Evolutionary conservation across 2,888 invertebrate species (phyloP).

Genomic region (Lamellibrachia columna): DNA sequence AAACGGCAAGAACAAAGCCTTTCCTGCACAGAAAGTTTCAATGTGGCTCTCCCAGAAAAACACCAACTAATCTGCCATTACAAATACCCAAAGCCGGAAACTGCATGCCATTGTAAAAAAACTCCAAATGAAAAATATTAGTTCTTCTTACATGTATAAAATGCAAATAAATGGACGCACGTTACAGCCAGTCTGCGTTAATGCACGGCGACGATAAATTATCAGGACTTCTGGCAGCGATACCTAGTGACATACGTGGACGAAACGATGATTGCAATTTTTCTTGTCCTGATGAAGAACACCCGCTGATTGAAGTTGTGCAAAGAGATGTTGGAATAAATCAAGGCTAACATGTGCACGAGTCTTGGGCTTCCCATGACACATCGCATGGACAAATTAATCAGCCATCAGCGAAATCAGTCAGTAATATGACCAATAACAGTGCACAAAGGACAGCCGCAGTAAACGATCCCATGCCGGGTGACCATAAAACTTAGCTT

Average conservation of each 20-base stretch:
- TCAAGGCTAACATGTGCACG: neutral
- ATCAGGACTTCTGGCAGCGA: neutral
- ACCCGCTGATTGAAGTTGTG: neutral
- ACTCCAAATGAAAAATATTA: neutral
- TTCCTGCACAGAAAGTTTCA: neutral
- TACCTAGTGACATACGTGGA: slow-evolving; percentile 5
- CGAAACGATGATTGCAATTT: slow-evolving; percentile 16
- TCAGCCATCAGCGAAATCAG: slow-evolving; percentile 6
- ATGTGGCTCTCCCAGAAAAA: neutral
- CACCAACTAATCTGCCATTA: neutral
- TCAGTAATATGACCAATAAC: neutral
- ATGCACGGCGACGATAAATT: slow-evolving; percentile 6
- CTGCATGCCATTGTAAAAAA: neutral
- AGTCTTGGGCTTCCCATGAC: neutral
- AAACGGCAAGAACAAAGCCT: neutral
- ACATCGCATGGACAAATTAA: slow-evolving; percentile 16
- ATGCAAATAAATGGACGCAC: neutral
- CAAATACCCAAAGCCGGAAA: neutral
- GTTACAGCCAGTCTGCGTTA: neutral
- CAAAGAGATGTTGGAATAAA: neutral
- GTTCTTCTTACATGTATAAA: neutral
- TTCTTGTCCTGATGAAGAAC: neutral
- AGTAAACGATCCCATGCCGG: slow-evolving; percentile 16
- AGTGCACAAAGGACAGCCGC: neutral
- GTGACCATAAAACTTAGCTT: slow-evolving; percentile 10